These are phyloP conservation scores for Zaprionus obscuricornis DNA, from an alignment of 2,888 invertebrate genomes.

Conservation along the genomic window DNA sequence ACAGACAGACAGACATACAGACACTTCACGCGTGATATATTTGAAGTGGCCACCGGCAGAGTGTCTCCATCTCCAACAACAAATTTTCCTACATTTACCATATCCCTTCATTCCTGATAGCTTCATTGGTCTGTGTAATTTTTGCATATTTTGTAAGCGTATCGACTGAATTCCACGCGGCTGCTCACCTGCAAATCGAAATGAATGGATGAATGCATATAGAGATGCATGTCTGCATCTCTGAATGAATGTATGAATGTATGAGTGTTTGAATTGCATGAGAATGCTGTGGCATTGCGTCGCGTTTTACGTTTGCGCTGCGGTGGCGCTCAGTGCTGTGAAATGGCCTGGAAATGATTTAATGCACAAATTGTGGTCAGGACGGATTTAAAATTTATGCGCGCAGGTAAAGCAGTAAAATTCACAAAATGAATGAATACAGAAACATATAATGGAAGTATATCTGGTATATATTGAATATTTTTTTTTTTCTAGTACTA, in stretches of 20 bases:
- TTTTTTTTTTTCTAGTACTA: conserved; percentile 6
- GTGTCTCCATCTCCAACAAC: conserved; percentile 1
- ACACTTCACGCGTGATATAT: conserved; percentile 73
- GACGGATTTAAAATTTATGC: conserved; percentile 72
- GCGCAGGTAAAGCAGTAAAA: conserved; percentile 52
- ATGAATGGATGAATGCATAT: conserved; percentile 48
- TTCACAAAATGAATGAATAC: not conserved
- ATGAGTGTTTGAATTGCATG: conserved; percentile 43
- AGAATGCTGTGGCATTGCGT: conserved; percentile 15
- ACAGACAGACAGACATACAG: conserved; percentile 48
- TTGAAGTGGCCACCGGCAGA: conserved; percentile 63
- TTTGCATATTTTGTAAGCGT: conserved; percentile 69
- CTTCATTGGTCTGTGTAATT: conserved; percentile 69
- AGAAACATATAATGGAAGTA: conserved; percentile 10
- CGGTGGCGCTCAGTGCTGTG: conserved; percentile 69
- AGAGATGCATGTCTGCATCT: conserved; percentile 45
- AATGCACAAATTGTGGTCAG: conserved; percentile 75
- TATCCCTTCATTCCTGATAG: too few relatives aligned
- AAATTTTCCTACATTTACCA: too few relatives aligned
- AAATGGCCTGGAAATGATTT: conserved; percentile 78
- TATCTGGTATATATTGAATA: not conserved
- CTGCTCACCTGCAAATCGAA: conserved; percentile 74
- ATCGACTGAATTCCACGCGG: conserved; percentile 65
- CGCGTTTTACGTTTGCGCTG: conserved; percentile 30
- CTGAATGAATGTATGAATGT: conserved; percentile 49